These are phyloP conservation scores for Mallotus villosus DNA, from an alignment of 2,797 vertebrate species.

Conservation along the genomic window DNA sequence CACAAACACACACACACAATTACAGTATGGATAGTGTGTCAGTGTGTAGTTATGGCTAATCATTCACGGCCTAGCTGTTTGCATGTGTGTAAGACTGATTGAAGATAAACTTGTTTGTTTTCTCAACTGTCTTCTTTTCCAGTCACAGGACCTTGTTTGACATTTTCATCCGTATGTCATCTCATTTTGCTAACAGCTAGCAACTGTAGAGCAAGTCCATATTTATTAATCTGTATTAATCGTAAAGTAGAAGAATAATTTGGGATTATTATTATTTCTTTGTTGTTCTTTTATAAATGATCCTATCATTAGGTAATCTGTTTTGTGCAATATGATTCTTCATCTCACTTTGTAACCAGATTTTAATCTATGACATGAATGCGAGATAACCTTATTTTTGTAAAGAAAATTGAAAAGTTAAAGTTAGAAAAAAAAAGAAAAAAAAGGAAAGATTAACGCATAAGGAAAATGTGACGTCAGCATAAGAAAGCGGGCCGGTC, in stretches of 20 bases:
- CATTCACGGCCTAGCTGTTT: slow-evolving; percentile 21
- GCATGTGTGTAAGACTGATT: slow-evolving; percentile 27
- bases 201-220: slow-evolving; percentile 45
- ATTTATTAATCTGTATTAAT: slow-evolving; percentile 68
- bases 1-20: slow-evolving; percentile 25
- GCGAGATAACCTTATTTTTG: slow-evolving; percentile 75
- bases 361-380: slow-evolving; percentile 65
- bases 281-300: slow-evolving; percentile 46
- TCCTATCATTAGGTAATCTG: slow-evolving; percentile 59
- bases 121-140: slow-evolving; percentile 21
- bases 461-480: slow-evolving; percentile 18
- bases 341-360: slow-evolving; percentile 69
- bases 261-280: slow-evolving; percentile 43
- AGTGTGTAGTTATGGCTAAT: slow-evolving; percentile 40
- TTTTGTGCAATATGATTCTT: slow-evolving; percentile 74
- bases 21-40: slow-evolving; percentile 36
- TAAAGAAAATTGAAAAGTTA: slow-evolving; percentile 68
- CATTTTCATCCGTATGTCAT: slow-evolving; percentile 32
- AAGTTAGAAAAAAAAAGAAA: slow-evolving; percentile 62
- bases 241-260: slow-evolving; percentile 43
- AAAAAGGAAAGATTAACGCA: slow-evolving; percentile 32
- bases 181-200: slow-evolving; percentile 43
- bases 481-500: background rate
- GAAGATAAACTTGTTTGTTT: slow-evolving; percentile 41
- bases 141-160: slow-evolving; percentile 1